Base-by-base conservation (phyloP, 1,140 invertebrate species). In the Drosophila tropicalis region DNA sequence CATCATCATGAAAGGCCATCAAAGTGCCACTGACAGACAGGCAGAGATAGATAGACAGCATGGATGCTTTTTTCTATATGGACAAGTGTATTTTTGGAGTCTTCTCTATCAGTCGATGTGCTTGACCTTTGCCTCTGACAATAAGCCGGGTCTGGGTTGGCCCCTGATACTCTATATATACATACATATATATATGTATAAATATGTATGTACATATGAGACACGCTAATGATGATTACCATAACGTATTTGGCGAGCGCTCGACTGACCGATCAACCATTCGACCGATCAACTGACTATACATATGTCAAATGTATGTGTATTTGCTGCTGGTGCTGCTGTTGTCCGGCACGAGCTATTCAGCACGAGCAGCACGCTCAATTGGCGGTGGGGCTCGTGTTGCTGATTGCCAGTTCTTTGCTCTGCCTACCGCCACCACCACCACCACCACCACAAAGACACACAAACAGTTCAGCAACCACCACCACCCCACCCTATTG, bases 331-430 rank as follows among this genome's bases (percentile, higher is more conserved):
- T 25, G 22, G 2, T 25, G 22, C 41, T 63, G 13, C 67, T 58
- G 55, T 29, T 70, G 69, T 77, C 82, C 82, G 82, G 82, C 82
- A 85, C 81, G 77, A 86, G 79, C 64, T 57, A 17, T 19, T 72
- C 79, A 82, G 73, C 79, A 70, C 77, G 84, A 76, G 83, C 83
- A 86, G 73, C 84, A 72, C 77, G 84, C 83, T 87, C 84, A 87
- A 89, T 80, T 87, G 83, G 51, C 79, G 81, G 83, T 83, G 67
- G 29, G 67, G 76, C 83, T 87, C 82, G 83, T 86, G 83, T 70
- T 71, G 67, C 68, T 87, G 83, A 83, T 86, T 87, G 79, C 66
- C 51, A 36, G 67, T 75, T 65, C 34, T 47, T 58, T 22, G 12
- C 58, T n/a, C 15, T 56, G 63, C 25, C 34, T 58, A 40, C 69